Conservation (phyloP, 2,888 invertebrate species). For the Oscheius onirici region DNA sequence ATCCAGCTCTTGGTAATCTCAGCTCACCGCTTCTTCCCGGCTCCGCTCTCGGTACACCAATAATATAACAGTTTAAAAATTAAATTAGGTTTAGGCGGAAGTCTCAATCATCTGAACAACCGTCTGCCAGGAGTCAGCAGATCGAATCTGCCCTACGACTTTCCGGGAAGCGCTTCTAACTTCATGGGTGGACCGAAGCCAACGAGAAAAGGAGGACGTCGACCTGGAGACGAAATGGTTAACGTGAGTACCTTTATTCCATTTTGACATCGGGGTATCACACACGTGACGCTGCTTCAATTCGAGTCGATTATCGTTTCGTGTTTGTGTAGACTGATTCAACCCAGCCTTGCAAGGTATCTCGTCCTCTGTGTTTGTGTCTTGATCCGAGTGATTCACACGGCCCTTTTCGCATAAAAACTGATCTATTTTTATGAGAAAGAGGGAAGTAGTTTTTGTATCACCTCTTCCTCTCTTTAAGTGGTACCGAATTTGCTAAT, state of each 20-base stretch:
- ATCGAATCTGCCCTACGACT: slow-evolving; percentile 19
- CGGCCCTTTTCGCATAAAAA: not conserved
- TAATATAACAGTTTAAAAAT: not conserved
- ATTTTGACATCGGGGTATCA: not conserved
- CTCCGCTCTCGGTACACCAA: not conserved
- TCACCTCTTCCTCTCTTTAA: not conserved
- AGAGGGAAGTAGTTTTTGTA: too few species aligned
- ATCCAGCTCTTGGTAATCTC: not conserved
- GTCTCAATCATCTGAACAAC: slow-evolving; percentile 22
- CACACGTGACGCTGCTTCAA: not conserved
- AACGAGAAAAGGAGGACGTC: slow-evolving; percentile 30
- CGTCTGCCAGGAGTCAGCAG: not conserved
- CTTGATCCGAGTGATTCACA: slow-evolving; percentile 27
- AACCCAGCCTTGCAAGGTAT: slow-evolving; percentile 30
- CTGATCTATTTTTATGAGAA: too few species aligned
- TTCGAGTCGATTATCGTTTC: slow-evolving; percentile 9
- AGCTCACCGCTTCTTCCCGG: slow-evolving; percentile 16
- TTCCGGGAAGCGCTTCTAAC: not conserved
- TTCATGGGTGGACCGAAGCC: slow-evolving; percentile 30
- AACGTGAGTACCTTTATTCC: slow-evolving; percentile 6
- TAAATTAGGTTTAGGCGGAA: slow-evolving; percentile 2
- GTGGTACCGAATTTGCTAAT: slow-evolving; percentile 6
- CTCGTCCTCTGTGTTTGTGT: slow-evolving; percentile 27
- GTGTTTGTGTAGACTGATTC: slow-evolving; percentile 25
- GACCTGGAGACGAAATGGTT: slow-evolving; percentile 31